phyloP scores from a whole-genome alignment of 2,113 vertebrate genomes.

The Psilopsiagon aymara region DNA sequence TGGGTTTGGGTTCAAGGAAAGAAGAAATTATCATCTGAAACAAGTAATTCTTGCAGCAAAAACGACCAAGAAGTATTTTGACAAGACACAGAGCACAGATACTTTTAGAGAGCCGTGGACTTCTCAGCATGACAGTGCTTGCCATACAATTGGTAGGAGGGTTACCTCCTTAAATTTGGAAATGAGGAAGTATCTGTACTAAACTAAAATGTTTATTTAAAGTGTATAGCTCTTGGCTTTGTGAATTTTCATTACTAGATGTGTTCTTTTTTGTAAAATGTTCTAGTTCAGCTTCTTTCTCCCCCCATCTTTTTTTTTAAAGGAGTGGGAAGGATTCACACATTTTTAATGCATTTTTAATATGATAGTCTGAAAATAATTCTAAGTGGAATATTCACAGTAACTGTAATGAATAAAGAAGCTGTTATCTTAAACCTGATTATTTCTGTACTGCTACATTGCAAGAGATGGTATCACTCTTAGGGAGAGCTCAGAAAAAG shows the following conservation, averaged over 20 bases:
- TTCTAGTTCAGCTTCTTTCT: not conserved
- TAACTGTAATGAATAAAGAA: not conserved
- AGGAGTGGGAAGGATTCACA: not conserved
- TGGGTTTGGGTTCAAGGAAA: not conserved
- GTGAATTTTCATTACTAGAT: not conserved
- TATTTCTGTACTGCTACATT: not conserved
- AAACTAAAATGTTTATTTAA: not conserved
- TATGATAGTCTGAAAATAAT: constrained; percentile 34
- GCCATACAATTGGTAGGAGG: not conserved
- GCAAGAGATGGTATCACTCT: not conserved
- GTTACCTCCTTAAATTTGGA: constrained; percentile 20
- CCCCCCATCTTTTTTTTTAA: not conserved
- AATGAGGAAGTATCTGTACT: not conserved
- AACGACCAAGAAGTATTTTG: not conserved
- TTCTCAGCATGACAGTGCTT: not conserved
- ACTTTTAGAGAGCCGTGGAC: not conserved
- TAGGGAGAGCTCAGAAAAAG: not conserved
- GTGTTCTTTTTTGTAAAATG: not conserved
- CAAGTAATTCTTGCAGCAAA: not conserved
- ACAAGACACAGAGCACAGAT: not conserved
- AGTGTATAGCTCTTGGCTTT: not conserved
- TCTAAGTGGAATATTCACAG: not conserved
- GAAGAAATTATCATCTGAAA: not conserved
- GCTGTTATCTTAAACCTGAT: not conserved
- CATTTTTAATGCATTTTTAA: constrained; percentile 9